Base-by-base conservation (phyloP, 2,888 invertebrate species). In the Campopleginae sp. region DNA sequence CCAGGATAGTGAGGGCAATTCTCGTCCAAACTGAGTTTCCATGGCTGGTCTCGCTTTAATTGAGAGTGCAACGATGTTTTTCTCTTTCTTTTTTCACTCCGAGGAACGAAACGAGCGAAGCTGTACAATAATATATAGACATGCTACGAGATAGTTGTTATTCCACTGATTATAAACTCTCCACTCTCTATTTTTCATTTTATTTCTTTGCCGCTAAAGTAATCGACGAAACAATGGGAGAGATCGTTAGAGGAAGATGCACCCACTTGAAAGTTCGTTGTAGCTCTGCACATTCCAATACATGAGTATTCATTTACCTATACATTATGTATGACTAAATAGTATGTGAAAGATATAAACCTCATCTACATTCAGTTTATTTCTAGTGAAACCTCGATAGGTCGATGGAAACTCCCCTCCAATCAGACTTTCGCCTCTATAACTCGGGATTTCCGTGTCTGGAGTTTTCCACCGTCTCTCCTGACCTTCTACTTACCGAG, bases 11-110 rank as follows among this genome's bases (percentile, higher is more conserved):
- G 23, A 33, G 33, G 46, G 44, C 44, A 78, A 31, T 42, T 44
- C 66, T 42, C 58, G 27, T 54, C 70, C 61, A 76, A 77, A 68
- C 42, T 66, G 19, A 48, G 63, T 77, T 72, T 72, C 33, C 66
- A 81, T 23, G 70, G 54, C 74, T 81, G 72, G 65, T 81, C 82
- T 89, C 87, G 84, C 87, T 87, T 89, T 89, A 91, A 91, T 90
- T 90, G 89, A 88, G 88, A 89, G 88, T 86, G 87, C 89, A 89
- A 89, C 87, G 87, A 88, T 88, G 86, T 86, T 86, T 84, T 61
- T 77, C 44, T 44, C 8, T 86, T 86, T 84, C 61, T 72, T 44
- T 44, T 19, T 19, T 61, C 54, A 10, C 44, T 17, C 31, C 58
- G 42, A 27, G 23, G 61, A 38, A 72, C 33, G 54, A 27, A 48